phyloP scores from a whole-genome alignment of 2,888 invertebrate genomes.

The Philereme vetulata region DNA sequence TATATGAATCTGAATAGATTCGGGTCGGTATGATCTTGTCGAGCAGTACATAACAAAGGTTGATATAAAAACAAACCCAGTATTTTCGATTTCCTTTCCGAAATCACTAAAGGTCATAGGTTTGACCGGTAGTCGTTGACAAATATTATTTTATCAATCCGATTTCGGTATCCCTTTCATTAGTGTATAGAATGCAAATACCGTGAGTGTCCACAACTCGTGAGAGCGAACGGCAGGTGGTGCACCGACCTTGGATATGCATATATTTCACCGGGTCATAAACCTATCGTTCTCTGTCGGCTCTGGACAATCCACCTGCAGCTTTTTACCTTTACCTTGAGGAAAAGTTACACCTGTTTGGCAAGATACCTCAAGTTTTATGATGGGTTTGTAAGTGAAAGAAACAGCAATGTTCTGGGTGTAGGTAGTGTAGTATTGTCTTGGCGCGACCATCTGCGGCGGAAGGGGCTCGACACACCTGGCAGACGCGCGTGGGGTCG shows the following conservation, averaged over 20 bases:
- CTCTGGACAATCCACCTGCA: constrained; percentile 39
- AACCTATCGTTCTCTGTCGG: constrained; percentile 52
- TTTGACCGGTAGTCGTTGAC: constrained; percentile 17
- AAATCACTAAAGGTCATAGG: constrained; percentile 3
- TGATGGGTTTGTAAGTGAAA: no score
- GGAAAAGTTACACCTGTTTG: background rate
- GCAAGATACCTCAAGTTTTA: no score
- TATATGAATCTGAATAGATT: background rate
- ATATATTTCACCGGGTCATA: constrained; percentile 64
- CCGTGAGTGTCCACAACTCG: constrained; percentile 22
- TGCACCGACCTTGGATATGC: constrained; percentile 64
- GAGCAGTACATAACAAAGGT: background rate
- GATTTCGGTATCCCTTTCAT: constrained; percentile 36
- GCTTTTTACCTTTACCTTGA: constrained; percentile 6
- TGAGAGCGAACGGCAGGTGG: constrained; percentile 58
- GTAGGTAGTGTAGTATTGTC: constrained; percentile 2
- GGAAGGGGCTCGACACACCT: constrained; percentile 69
- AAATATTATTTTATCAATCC: constrained; percentile 36
- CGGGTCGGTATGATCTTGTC: background rate
- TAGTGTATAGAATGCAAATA: constrained; percentile 29
- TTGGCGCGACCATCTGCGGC: constrained; percentile 58
- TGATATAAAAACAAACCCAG: background rate
- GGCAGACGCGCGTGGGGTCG: constrained; percentile 72
- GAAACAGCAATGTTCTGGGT: constrained; percentile 1
- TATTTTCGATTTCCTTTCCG: background rate